Conservation (phyloP, 2,797 vertebrate species). For the Halcyon smyrnensis region DNA sequence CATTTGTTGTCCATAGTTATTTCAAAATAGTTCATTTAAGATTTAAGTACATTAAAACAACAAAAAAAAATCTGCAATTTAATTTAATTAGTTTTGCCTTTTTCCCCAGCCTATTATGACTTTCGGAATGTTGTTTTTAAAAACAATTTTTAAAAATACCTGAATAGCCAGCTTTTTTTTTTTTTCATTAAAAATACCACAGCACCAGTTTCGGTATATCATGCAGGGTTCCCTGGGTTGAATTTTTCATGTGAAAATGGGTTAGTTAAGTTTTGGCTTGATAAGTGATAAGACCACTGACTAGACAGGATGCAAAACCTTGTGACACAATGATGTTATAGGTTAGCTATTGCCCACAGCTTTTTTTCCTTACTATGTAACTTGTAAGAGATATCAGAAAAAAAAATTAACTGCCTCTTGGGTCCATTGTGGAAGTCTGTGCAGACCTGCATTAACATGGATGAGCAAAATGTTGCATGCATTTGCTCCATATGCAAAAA, state of each 20-base stretch:
- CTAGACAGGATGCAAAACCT: neutral
- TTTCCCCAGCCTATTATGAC: neutral
- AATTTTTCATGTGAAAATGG: neutral
- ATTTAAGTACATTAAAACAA: conserved; percentile 20
- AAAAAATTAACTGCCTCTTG: neutral
- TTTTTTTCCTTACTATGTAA: neutral
- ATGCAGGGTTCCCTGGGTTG: neutral
- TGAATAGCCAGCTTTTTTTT: neutral
- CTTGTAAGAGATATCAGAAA: neutral
- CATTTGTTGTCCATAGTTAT: conserved; percentile 19
- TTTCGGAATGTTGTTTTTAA: conserved; percentile 11
- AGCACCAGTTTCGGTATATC: neutral
- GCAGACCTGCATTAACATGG: neutral
- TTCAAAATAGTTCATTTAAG: conserved; percentile 62
- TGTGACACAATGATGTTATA: neutral
- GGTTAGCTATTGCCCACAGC: neutral
- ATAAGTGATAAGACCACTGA: neutral
- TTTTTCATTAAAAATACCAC: neutral
- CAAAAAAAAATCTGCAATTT: neutral
- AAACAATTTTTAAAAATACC: conserved; percentile 31
- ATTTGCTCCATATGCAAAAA: neutral
- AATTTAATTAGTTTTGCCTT: conserved; percentile 37
- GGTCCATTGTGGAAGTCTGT: neutral
- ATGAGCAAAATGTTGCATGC: neutral
- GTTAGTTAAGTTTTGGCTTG: neutral